Conservation (phyloP, 2,888 invertebrate species). For the Idaea straminata region DNA sequence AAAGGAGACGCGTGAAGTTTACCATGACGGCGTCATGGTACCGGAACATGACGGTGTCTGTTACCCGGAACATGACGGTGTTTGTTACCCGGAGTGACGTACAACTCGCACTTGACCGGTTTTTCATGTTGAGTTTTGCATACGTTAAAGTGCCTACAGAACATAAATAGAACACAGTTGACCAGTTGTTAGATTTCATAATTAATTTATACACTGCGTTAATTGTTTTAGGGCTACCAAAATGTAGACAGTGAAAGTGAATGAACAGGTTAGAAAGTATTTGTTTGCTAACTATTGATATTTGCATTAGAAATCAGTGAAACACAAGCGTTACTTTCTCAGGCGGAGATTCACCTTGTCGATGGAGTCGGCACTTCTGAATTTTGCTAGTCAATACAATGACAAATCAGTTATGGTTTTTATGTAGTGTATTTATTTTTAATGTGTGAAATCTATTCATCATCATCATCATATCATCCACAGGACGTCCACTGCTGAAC, state of each 20-base stretch:
- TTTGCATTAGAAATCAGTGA: slow-evolving; percentile 75
- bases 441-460: too few species aligned
- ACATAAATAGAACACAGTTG: neutral
- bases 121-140: too few species aligned
- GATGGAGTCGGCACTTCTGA: neutral
- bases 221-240: slow-evolving; percentile 44
- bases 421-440: neutral
- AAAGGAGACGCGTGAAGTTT: too few species aligned
- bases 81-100: too few species aligned
- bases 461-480: too few species aligned
- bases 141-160: too few species aligned
- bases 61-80: too few species aligned
- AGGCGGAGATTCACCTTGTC: slow-evolving; percentile 45
- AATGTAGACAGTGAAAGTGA: slow-evolving; percentile 63
- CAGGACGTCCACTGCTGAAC: too few species aligned
- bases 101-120: too few species aligned
- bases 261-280: slow-evolving; percentile 69
- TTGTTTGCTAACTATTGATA: slow-evolving; percentile 64
- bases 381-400: neutral
- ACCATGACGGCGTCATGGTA: too few species aligned
- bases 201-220: slow-evolving; percentile 22
- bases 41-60: too few species aligned
- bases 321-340: slow-evolving; percentile 66
- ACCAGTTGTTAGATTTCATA: slow-evolving; percentile 11
- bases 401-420: neutral